phyloP scores from a whole-genome alignment of 1,140 invertebrate species.

The Drosophila lacteicornis region DNA sequence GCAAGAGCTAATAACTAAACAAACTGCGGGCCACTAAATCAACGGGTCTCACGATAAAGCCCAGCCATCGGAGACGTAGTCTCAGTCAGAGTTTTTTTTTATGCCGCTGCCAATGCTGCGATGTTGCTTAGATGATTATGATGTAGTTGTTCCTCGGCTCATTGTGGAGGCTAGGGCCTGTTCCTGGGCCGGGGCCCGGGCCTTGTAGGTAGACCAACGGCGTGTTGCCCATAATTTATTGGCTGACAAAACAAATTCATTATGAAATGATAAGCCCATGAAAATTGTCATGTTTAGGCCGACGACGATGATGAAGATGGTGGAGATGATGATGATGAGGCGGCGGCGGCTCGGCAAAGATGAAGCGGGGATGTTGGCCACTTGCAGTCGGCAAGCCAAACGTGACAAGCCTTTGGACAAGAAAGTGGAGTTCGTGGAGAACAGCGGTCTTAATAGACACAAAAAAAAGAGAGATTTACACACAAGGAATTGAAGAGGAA shows the following conservation, averaged over 20 bases:
- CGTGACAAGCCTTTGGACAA: constrained; percentile 29
- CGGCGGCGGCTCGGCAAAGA: constrained; percentile 18
- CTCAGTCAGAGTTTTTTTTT: constrained; percentile 44
- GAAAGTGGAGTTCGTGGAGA: neutral
- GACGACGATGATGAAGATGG: constrained; percentile 37
- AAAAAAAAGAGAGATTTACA: neutral
- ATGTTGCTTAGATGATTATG: constrained; percentile 68
- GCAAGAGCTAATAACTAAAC: constrained; percentile 82
- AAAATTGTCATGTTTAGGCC: constrained; percentile 66
- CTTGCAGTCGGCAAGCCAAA: constrained; percentile 25
- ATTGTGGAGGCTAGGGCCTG: constrained; percentile 20
- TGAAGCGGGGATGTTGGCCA: constrained; percentile 18
- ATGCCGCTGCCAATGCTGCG: constrained; percentile 46
- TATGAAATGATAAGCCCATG: constrained; percentile 77
- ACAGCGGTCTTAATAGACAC: neutral
- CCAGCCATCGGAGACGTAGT: constrained; percentile 21
- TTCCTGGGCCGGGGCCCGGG: neutral
- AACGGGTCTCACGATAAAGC: constrained; percentile 74
- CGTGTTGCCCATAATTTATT: constrained; percentile 81
- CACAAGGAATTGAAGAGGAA: neutral
- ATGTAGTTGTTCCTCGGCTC: constrained; percentile 46
- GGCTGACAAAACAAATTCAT: constrained; percentile 83
- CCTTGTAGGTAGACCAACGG: constrained; percentile 44
- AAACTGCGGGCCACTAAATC: constrained; percentile 82
- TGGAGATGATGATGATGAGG: constrained; percentile 35